Conservation (phyloP, 2,888 invertebrate species). For the Bedellia somnulentella region DNA sequence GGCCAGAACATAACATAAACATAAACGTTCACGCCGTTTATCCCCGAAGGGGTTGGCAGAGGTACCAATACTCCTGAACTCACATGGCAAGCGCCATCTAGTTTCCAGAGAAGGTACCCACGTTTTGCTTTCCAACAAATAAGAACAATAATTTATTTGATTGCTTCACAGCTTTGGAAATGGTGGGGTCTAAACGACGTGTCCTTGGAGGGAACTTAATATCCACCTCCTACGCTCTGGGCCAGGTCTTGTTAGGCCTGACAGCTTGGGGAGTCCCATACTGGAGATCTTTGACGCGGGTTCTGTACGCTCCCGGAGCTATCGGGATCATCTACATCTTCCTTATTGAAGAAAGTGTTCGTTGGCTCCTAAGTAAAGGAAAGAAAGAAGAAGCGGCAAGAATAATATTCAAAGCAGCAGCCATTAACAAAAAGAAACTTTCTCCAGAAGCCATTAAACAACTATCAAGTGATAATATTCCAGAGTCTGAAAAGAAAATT, state of each 20-base stretch:
- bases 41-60: no score
- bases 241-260: slow-evolving; percentile 65
- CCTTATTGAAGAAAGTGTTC: slow-evolving; percentile 65
- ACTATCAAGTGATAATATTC: no score
- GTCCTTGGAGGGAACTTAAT: slow-evolving; percentile 69
- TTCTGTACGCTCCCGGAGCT: slow-evolving; percentile 66
- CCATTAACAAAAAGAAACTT: slow-evolving; percentile 34
- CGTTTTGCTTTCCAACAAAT: no score
- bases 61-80: no score
- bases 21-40: no score
- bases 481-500: slow-evolving; percentile 5
- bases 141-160: no score
- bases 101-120: no score
- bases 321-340: slow-evolving; percentile 65
- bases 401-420: slow-evolving; percentile 52
- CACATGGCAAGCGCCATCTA: no score
- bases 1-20: no score
- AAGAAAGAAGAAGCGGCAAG: slow-evolving; percentile 50
- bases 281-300: slow-evolving; percentile 65
- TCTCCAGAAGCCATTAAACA: slow-evolving; percentile 26
- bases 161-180: slow-evolving; percentile 67
- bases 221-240: slow-evolving; percentile 66
- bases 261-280: slow-evolving; percentile 65
- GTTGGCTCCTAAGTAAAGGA: slow-evolving; percentile 71
- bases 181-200: slow-evolving; percentile 66